Conservation (phyloP, 2,113 vertebrate species). For the Riparia riparia region DNA sequence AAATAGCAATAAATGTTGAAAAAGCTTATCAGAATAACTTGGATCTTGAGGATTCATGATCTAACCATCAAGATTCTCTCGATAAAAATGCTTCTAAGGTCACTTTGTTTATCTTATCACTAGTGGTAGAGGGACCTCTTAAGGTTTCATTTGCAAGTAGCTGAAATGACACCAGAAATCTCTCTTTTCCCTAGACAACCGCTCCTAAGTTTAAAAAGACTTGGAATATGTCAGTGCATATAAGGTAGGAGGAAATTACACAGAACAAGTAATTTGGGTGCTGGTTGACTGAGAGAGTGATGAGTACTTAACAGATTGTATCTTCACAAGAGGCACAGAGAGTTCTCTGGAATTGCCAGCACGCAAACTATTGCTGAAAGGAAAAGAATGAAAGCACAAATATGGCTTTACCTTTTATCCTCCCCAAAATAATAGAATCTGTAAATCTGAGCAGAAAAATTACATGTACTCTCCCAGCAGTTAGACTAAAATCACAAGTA, state of each 20-base stretch:
- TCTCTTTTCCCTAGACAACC: slow-evolving; percentile 41
- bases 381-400: background rate
- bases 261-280: slow-evolving; percentile 40
- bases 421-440: background rate
- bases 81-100: slow-evolving; percentile 39
- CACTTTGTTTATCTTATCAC: slow-evolving; percentile 4
- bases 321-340: background rate
- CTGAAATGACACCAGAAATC: slow-evolving; percentile 31
- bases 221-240: slow-evolving; percentile 20
- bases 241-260: slow-evolving; percentile 22
- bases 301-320: slow-evolving; percentile 30
- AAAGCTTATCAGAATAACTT: slow-evolving; percentile 12
- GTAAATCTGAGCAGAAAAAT: background rate
- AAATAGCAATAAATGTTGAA: slow-evolving; percentile 59
- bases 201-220: slow-evolving; percentile 35
- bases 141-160: slow-evolving; percentile 5
- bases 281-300: slow-evolving; percentile 31
- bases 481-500: background rate
- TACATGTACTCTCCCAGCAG: background rate
- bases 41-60: slow-evolving; percentile 22
- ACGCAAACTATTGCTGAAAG: background rate
- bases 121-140: background rate
- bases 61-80: slow-evolving; percentile 23
- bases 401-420: background rate
- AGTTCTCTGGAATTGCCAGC: background rate